Percentiles rank a stretch among this genome's conserved stretches.
Evolutionary conservation across 2,113 vertebrate genomes (phyloP).

Genomic region (Actenoides hombroni): DNA sequence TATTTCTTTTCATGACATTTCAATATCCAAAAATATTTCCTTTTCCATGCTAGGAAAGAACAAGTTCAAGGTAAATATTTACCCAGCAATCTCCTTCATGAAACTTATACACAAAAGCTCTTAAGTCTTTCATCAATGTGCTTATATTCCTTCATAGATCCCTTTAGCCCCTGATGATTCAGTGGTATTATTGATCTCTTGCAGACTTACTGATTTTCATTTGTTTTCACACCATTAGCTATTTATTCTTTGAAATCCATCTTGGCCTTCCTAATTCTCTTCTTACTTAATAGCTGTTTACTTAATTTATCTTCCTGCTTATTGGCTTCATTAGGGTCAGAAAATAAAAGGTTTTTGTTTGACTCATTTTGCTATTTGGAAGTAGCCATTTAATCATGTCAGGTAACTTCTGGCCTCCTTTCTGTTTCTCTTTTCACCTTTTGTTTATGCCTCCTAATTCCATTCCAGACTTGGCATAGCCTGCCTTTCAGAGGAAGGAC

Average conservation of each 20-base stretch:
- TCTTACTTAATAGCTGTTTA: slow-evolving; percentile 15
- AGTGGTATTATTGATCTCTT: slow-evolving; percentile 2
- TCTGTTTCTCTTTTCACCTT: neutral
- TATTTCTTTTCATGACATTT: slow-evolving; percentile 7
- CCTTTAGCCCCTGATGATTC: neutral
- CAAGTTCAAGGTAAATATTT: neutral
- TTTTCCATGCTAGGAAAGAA: neutral
- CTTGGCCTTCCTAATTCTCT: neutral
- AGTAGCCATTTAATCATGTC: neutral
- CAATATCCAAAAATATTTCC: neutral
- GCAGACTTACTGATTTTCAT: neutral
- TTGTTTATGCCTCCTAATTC: neutral
- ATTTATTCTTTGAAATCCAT: slow-evolving; percentile 6
- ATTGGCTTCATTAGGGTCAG: neutral
- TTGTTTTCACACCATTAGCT: slow-evolving; percentile 18
- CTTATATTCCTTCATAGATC: neutral
- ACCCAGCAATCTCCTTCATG: neutral
- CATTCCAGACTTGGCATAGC: neutral
- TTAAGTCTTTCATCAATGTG: neutral
- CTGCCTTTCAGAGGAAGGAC: neutral
- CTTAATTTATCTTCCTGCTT: neutral
- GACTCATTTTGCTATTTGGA: neutral
- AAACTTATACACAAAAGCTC: neutral
- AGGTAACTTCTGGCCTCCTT: neutral
- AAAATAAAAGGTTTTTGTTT: slow-evolving; percentile 1